Evolutionary conservation across 2,888 invertebrate genomes (phyloP), one percentile per base, ranked within the genome.

Genomic region (Phyllotreta striolata): DNA sequence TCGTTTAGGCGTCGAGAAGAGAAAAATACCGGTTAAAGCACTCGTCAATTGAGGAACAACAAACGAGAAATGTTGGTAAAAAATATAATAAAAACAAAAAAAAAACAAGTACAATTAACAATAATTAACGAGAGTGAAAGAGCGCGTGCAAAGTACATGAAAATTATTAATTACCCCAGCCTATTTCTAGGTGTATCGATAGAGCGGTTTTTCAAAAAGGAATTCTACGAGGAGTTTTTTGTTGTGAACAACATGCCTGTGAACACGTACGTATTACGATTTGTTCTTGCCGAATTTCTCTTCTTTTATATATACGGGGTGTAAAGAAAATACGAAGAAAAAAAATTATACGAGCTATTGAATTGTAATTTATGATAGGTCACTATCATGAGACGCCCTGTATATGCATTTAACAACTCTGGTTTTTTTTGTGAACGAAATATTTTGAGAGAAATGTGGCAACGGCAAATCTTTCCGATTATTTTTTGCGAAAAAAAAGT

Each of bases 111-210:
- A 38, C 47, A 56, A 55, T 56, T 24, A 24, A 62, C 56, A 62
- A 66, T 12, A n/a, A n/a, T 37, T 10, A 52, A 6, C 12, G 44
- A 76, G 81, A 77, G 79, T 80, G 83, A 81, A 79, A 79, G 82
- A 76, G 79, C 76, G 83, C 80, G 80, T 82, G 83, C 80, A 76
- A 78, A 79, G 81, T 79, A 78, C 79, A 81, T 82, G 43, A 84
- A 84, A 84, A 83, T 82, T 85, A 85, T 85, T 86, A 86, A 86
- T 85, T 82, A 83, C 84, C 84, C 84, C 84, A 86, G 85, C 83
- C 83, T 85, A 85, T 85, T 86, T 86, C 84, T 85, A 86, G 86
- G 85, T 85, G 81, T 24, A 24, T 24, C 82, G 75, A 81, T 79
- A 51, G 79, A 78, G 77, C 80, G 79, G 77, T 78, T 77, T 78